These are phyloP conservation scores for Pogona vitticeps DNA, from an alignment of 2,113 vertebrate species.

Conservation along the genomic window DNA sequence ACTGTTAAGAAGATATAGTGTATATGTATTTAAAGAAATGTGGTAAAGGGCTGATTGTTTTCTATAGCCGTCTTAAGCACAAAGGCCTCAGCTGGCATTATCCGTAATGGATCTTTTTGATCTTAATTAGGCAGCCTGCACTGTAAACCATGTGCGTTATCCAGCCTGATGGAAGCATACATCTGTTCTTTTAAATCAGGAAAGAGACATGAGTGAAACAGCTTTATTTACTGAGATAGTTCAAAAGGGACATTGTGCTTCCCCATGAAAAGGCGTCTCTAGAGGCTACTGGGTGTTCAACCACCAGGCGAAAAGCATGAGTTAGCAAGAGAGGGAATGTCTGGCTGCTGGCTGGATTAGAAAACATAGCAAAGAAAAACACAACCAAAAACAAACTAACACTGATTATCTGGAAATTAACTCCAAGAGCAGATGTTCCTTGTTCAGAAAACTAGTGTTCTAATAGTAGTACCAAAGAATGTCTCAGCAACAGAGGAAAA, in stretches of 20 bases:
- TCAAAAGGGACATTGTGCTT: constrained; percentile 39
- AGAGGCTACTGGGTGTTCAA: constrained; percentile 47
- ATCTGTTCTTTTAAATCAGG: constrained; percentile 18
- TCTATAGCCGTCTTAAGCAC: constrained; percentile 36
- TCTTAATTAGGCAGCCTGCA: constrained; percentile 69
- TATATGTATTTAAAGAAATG: constrained; percentile 31
- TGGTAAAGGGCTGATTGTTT: constrained; percentile 32
- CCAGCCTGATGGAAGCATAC: background rate
- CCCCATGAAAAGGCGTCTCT: constrained; percentile 39
- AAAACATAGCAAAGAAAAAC: constrained; percentile 24
- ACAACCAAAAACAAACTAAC: no score
- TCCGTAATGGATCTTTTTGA: constrained; percentile 55
- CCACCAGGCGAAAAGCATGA: constrained; percentile 64
- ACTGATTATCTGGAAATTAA: background rate
- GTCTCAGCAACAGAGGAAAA: background rate
- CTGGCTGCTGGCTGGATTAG: constrained; percentile 36
- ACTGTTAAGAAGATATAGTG: background rate
- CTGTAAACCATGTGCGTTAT: constrained; percentile 41
- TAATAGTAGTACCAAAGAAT: background rate
- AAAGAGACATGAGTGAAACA: constrained; percentile 31
- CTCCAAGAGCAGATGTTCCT: background rate
- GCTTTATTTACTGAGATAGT: background rate
- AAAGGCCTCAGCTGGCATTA: constrained; percentile 63
- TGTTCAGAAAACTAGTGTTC: background rate
- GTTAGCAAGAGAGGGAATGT: constrained; percentile 65